Conservation (phyloP, 2,888 invertebrate genomes). For the Tetropium fuscum region DNA sequence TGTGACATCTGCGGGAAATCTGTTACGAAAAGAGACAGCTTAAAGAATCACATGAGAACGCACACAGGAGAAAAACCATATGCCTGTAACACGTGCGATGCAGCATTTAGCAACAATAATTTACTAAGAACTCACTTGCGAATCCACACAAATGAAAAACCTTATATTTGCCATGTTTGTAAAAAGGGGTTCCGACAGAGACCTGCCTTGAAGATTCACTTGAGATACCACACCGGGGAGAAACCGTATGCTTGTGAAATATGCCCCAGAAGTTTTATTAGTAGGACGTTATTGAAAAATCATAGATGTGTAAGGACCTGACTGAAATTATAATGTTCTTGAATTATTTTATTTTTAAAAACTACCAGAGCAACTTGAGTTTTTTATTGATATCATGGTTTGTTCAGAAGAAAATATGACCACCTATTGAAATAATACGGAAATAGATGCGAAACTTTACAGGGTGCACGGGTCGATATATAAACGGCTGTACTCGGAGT, state of each 20-base stretch:
- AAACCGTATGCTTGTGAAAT: constrained; percentile 58
- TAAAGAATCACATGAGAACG: constrained; percentile 51
- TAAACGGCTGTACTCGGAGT: no score
- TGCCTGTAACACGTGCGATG: constrained; percentile 43
- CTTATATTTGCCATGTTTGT: constrained; percentile 34
- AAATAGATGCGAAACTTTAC: no score
- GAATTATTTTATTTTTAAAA: no score
- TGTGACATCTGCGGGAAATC: constrained; percentile 52
- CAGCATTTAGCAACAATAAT: constrained; percentile 42
- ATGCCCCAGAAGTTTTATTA: constrained; percentile 69
- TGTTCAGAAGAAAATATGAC: no score
- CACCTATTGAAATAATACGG: no score
- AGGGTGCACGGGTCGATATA: no score
- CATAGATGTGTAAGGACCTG: constrained; percentile 1
- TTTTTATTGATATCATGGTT: no score
- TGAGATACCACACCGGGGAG: constrained; percentile 69
- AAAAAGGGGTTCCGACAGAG: constrained; percentile 37
- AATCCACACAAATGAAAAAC: constrained; percentile 28
- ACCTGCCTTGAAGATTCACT: constrained; percentile 58
- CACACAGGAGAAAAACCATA: constrained; percentile 44
- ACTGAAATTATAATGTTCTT: no score
- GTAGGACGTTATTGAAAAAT: constrained; percentile 58
- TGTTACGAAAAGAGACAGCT: constrained; percentile 36
- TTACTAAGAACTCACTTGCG: constrained; percentile 44
- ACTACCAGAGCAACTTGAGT: no score